Conservation (phyloP, 2,113 vertebrate genomes). For the Cacatua alba region DNA sequence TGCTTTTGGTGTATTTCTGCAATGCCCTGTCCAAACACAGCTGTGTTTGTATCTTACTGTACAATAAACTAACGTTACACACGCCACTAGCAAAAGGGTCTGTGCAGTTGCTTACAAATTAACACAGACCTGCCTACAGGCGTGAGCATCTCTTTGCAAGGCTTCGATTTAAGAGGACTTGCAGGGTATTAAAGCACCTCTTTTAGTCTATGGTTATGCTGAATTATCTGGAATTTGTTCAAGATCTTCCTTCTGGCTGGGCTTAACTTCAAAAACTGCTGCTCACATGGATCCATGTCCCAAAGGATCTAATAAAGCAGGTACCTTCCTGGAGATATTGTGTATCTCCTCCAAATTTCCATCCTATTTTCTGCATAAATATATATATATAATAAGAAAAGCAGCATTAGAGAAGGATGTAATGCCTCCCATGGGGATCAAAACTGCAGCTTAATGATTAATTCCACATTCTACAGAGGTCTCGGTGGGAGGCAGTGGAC, state of each 20-base stretch:
- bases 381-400: not conserved
- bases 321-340: not conserved
- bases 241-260: not conserved
- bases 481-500: not conserved
- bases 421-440: not conserved
- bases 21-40: not conserved
- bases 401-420: not conserved
- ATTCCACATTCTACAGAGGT: not conserved
- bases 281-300: not conserved
- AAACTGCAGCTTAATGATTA: slow-evolving; percentile 57
- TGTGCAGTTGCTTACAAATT: not conserved
- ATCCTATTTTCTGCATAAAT: not conserved
- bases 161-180: not conserved
- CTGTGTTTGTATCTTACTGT: not conserved
- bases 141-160: not conserved
- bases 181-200: not conserved
- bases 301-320: not conserved
- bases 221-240: not conserved
- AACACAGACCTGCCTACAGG: not conserved
- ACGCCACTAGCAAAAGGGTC: not conserved
- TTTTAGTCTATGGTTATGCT: not conserved
- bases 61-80: not conserved
- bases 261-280: not conserved
- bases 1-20: not conserved
- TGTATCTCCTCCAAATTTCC: not conserved